phyloP scores from a whole-genome alignment of 2,888 invertebrate genomes.

The Trachelus troglodyta region DNA sequence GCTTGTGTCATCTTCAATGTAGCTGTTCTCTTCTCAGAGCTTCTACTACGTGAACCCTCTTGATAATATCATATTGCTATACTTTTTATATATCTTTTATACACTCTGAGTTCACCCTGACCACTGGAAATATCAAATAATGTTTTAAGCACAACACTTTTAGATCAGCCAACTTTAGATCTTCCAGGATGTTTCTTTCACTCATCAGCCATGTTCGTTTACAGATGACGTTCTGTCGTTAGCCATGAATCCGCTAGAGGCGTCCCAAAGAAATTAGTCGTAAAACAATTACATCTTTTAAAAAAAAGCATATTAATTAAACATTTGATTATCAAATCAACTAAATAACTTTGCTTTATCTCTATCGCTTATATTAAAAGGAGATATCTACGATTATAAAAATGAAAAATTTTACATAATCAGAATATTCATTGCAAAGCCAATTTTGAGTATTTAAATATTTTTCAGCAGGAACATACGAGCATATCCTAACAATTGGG shows the following conservation, averaged over 20 bases:
- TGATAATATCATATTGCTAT: not conserved
- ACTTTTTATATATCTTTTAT: not conserved
- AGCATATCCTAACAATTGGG: not conserved
- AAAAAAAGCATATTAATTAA: not conserved
- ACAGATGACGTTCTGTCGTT: not conserved
- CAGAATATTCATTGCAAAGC: not conserved
- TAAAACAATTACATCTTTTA: not conserved
- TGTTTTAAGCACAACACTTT: not conserved
- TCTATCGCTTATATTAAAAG: not conserved
- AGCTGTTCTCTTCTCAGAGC: not conserved
- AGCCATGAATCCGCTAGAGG: not conserved
- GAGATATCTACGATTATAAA: not conserved
- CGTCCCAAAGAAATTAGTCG: not conserved
- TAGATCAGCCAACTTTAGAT: not conserved
- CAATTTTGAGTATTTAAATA: not conserved
- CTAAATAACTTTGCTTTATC: not conserved
- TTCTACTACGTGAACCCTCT: not conserved
- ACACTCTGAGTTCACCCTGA: not conserved
- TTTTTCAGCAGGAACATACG: not conserved
- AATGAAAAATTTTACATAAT: not conserved
- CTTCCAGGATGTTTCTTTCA: not conserved
- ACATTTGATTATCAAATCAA: not conserved
- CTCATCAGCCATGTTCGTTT: not conserved
- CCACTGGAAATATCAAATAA: not conserved
- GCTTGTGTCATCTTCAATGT: conserved; percentile 53